Conservation (phyloP, 2,888 invertebrate genomes). For the Cataglyphis altisquamis region DNA sequence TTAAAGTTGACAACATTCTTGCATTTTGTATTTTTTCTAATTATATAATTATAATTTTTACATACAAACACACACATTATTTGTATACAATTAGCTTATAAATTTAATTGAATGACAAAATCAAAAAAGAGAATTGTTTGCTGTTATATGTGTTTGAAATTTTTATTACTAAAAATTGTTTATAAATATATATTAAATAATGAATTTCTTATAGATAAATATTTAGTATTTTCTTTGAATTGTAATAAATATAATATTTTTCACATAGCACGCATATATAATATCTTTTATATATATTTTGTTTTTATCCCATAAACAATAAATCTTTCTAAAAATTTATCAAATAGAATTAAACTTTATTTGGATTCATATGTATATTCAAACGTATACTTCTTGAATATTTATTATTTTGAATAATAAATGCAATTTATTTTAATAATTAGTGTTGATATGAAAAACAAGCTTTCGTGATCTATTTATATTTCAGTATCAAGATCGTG, state of each 20-base stretch:
- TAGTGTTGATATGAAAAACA: background rate
- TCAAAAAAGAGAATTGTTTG: background rate
- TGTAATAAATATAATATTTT: background rate
- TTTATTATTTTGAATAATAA: background rate
- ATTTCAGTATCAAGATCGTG: background rate
- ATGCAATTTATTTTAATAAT: background rate
- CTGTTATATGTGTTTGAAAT: background rate
- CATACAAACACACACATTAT: too few relatives aligned
- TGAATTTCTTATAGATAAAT: background rate
- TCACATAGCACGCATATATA: background rate
- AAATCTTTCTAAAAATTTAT: background rate
- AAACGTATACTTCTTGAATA: background rate
- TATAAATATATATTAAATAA: background rate
- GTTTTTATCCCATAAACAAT: background rate
- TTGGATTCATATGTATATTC: background rate
- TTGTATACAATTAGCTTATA: too few relatives aligned
- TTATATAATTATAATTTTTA: too few relatives aligned
- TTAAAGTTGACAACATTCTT: background rate
- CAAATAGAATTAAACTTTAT: background rate
- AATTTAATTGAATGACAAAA: background rate
- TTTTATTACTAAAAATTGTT: background rate
- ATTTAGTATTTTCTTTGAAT: background rate
- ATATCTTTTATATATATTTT: background rate
- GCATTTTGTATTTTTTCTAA: too few relatives aligned
- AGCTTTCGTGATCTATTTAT: background rate